phyloP scores from a whole-genome alignment of 2,113 vertebrate species.

The Mastomys coucha region DNA sequence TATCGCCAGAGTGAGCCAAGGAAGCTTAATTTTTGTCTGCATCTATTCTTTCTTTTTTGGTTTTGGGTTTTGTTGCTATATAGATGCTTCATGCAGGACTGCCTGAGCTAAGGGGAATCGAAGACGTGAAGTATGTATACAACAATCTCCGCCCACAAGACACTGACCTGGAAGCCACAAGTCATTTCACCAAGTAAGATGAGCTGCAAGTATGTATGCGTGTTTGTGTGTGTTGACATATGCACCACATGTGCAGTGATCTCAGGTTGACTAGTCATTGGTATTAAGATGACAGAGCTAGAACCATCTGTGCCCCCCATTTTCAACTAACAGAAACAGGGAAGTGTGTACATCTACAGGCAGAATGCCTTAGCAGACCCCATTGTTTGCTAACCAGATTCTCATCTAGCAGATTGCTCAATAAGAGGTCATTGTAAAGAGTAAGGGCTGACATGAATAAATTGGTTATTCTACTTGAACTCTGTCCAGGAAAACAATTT shows the following conservation, averaged over 20 bases:
- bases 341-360: background rate
- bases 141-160: conserved; percentile 92
- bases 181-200: conserved; percentile 93
- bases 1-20: background rate
- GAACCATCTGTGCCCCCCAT: background rate
- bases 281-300: background rate
- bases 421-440: conserved; percentile 57
- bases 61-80: conserved; percentile 18
- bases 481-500: conserved; percentile 73
- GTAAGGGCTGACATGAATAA: conserved; percentile 68
- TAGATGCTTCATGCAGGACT: conserved; percentile 93
- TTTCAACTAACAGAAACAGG: background rate
- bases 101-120: conserved; percentile 89
- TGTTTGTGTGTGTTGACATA: background rate
- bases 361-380: background rate
- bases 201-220: background rate
- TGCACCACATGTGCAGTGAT: background rate
- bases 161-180: conserved; percentile 93
- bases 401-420: conserved; percentile 62
- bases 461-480: conserved; percentile 71
- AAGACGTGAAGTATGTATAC: conserved; percentile 92
- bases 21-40: background rate
- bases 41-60: conserved; percentile 5
- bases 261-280: background rate
- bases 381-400: conserved; percentile 42